Conservation (phyloP, 2,113 vertebrate genomes). For the Pleuronectes platessa region DNA sequence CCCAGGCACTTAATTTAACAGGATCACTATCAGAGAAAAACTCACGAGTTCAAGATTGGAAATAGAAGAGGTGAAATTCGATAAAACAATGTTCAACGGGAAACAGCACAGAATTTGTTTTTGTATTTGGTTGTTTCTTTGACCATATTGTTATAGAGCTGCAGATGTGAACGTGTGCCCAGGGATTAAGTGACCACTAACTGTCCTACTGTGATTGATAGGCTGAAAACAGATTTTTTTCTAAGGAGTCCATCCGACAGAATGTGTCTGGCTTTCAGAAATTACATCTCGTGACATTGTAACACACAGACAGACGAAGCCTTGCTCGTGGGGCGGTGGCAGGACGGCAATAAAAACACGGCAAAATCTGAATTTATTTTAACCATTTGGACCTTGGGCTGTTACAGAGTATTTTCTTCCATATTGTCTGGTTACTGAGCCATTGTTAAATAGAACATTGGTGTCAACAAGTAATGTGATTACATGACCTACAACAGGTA, state of each 20-base stretch:
- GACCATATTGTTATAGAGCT: conserved; percentile 10
- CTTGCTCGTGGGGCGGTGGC: conserved; percentile 13
- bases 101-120: conserved; percentile 47
- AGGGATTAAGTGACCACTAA: conserved; percentile 47
- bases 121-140: conserved; percentile 23
- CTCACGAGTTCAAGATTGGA: conserved; percentile 86
- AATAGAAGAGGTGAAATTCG: conserved; percentile 70
- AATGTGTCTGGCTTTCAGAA: conserved; percentile 35
- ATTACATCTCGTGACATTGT: conserved; percentile 30
- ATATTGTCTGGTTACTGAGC: neutral
- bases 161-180: conserved; percentile 5
- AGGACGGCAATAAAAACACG: conserved; percentile 9
- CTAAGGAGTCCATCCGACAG: conserved; percentile 30
- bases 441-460: neutral
- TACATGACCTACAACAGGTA: neutral
- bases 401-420: neutral
- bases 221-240: conserved; percentile 61
- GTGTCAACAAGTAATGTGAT: too few species aligned
- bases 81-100: neutral
- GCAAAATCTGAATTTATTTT: conserved; percentile 21
- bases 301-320: conserved; percentile 44
- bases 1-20: conserved; percentile 92
- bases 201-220: conserved; percentile 38
- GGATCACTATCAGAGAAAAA: conserved; percentile 87
- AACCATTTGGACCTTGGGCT: neutral